These are phyloP conservation scores for Galendromus occidentalis DNA, from an alignment of 1,140 invertebrate genomes.

Conservation along the genomic window DNA sequence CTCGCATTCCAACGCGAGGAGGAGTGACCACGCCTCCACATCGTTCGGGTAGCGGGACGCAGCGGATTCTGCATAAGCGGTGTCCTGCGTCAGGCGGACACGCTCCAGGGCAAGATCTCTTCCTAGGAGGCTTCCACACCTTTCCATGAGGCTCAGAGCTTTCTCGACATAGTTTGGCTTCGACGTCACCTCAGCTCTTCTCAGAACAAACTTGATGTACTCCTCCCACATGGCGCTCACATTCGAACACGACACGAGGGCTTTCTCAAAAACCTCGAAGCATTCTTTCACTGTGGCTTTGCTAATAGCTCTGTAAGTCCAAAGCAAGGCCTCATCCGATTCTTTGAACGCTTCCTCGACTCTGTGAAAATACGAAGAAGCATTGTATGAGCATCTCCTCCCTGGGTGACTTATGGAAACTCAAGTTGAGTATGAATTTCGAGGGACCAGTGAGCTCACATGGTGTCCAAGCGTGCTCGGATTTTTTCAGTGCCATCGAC, in stretches of 20 bases:
- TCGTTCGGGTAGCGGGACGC: background rate
- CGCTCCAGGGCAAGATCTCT: background rate
- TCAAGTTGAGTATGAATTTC: too few species aligned
- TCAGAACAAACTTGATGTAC: background rate
- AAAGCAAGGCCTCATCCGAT: background rate
- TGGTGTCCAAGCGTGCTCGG: too few species aligned
- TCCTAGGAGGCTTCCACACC: background rate
- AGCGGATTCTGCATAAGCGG: background rate
- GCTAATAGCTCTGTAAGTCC: background rate
- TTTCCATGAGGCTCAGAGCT: background rate
- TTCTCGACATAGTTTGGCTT: conserved; percentile 1
- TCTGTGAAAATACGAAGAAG: background rate
- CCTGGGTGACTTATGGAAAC: too few species aligned
- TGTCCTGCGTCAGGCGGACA: background rate
- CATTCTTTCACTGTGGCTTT: background rate
- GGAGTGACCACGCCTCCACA: background rate
- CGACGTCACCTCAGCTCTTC: background rate
- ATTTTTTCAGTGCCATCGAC: background rate
- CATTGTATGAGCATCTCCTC: too few species aligned
- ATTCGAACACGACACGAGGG: background rate
- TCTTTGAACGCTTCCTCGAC: background rate
- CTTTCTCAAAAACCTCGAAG: background rate
- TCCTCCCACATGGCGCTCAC: background rate
- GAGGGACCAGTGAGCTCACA: too few species aligned
- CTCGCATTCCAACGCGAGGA: background rate